Evolutionary conservation across 1,140 invertebrate species (phyloP), one percentile per base, ranked within the genome.

Genomic region (Globodera rostochiensis): DNA sequence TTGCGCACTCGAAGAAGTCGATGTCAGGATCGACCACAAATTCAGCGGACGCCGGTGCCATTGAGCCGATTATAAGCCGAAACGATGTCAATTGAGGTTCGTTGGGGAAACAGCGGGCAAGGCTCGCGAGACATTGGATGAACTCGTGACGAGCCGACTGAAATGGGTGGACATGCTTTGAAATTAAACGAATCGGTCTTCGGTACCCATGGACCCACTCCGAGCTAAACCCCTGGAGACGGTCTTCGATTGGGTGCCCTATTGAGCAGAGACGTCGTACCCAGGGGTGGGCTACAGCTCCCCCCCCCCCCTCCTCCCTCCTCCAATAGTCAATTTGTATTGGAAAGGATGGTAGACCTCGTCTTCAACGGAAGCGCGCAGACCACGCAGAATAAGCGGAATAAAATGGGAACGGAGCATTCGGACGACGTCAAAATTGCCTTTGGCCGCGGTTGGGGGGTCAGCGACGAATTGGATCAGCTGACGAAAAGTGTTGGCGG

Each of bases 1-100:
- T 92, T 84, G 96, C 94, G 87, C 97, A 98, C 85, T 96, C 94
- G 88, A 96, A 98, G 91, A 98, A 96, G 90, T 98, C 95, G 0
- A 94, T 93, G 90, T 98, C 96, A 1, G 91, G 90, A 89, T 98
- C 95, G 57, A 91, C 93, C 0, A 92, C 92, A 3, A 96, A 91
- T 21, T 94, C 92, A 9, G 15, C 46, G 49, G 49, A 76, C 3
- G 50, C 11, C 57, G 66, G 11, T 15, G 57, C 60, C 25, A 25
- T 67, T 74, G 47, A 60, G 50, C 46, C 47, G 19, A 69, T 69
- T 50, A 80, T 79, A 67, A 71, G 36, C 50, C 66, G 73, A 6
- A 87, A 66, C 47, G 47, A 15, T 13, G 67, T 36, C 3, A 85
- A 76, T 46, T 60, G 57, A 50, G 84, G 15, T 45, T 77, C 73